These are phyloP conservation scores for Philhelius pedissequus DNA, from an alignment of 2,888 invertebrate genomes.

Conservation along the genomic window DNA sequence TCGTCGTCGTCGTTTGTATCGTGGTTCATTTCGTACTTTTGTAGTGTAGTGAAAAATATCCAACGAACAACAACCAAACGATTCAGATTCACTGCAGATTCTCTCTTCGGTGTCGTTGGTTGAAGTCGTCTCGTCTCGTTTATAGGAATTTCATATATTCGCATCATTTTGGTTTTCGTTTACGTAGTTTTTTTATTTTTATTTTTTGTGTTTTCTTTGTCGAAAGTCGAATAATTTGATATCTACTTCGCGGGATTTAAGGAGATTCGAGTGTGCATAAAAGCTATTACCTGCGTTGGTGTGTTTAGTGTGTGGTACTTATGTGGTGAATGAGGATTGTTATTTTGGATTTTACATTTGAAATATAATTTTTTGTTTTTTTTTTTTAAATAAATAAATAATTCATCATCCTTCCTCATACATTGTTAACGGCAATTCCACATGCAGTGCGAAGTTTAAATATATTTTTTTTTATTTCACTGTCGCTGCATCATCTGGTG, in stretches of 20 bases:
- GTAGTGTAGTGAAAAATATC: not conserved
- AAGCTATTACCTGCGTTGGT: not conserved
- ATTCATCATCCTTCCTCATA: conserved; percentile 8
- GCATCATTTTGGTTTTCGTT: conserved; percentile 7
- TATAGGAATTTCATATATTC: not conserved
- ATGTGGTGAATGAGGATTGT: conserved; percentile 1
- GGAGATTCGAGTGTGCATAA: not conserved
- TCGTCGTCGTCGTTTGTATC: not conserved
- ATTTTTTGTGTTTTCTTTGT: too few relatives aligned
- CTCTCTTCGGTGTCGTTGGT: not conserved
- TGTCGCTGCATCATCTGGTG: not conserved
- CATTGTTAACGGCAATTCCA: not conserved
- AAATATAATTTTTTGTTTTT: too few relatives aligned
- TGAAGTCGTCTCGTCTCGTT: not conserved
- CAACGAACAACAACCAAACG: not conserved
- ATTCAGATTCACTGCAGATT: not conserved
- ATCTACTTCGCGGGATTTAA: not conserved
- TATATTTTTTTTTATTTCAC: not conserved
- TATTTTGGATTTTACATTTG: conserved; percentile 9
- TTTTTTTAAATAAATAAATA: conserved; percentile 8
- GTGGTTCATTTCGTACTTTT: not conserved
- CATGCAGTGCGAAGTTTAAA: not conserved
- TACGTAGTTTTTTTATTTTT: not conserved
- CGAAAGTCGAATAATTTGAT: not conserved
- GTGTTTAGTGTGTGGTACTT: not conserved